A percentile compares a stretch with the other conserved stretches of the same genome.
These are phyloP conservation scores for Leptodactylus fuscus DNA, from an alignment of 2,113 vertebrate genomes.

Conservation along the genomic window DNA sequence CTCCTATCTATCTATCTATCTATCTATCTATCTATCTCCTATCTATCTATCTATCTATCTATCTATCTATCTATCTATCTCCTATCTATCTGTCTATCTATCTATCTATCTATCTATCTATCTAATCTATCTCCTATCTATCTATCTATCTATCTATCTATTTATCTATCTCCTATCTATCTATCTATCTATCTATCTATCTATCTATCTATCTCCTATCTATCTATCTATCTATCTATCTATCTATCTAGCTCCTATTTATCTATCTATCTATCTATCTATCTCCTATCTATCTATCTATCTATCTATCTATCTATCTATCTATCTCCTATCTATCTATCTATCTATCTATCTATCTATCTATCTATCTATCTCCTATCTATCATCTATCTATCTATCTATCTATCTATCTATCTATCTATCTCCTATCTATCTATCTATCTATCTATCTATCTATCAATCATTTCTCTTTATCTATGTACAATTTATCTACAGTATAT, in stretches of 20 bases:
- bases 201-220: conserved; percentile 23
- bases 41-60: conserved; percentile 22
- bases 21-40: conserved; percentile 15
- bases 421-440: no score
- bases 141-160: conserved; percentile 15
- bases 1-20: conserved; percentile 22
- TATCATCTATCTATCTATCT: no score
- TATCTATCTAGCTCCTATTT: not conserved
- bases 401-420: no score
- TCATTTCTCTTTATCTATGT: no score
- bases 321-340: not conserved
- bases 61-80: conserved; percentile 18
- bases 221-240: conserved; percentile 34
- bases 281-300: not conserved
- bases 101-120: conserved; percentile 32
- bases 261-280: conserved; percentile 13
- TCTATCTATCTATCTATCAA: no score
- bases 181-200: conserved; percentile 32
- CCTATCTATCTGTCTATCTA: conserved; percentile 23
- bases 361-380: no score
- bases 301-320: not conserved
- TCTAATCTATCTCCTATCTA: conserved; percentile 19
- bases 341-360: not conserved
- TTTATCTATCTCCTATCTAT: not conserved
- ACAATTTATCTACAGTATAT: no score